Evolutionary conservation across 1,140 invertebrate genomes (phyloP).

Genomic region (Drosophila nebulosa): DNA sequence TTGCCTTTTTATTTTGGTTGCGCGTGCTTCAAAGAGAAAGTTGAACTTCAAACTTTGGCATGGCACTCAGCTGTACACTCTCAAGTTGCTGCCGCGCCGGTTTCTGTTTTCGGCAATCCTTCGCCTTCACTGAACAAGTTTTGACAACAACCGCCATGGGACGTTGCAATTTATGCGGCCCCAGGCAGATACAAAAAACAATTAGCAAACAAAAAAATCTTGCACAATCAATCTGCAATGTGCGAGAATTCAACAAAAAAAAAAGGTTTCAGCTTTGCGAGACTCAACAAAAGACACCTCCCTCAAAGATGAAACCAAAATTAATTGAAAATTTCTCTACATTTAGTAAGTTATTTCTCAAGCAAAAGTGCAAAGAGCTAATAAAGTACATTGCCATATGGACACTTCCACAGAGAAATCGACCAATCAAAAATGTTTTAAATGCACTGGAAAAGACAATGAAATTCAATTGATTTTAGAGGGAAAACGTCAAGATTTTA

Average conservation of each 20-base stretch:
- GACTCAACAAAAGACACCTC: too few relatives aligned
- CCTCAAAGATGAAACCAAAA: too few relatives aligned
- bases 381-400: too few relatives aligned
- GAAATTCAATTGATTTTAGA: too few relatives aligned
- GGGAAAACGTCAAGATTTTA: too few relatives aligned
- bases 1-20: neutral
- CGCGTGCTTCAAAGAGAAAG: constrained; percentile 19
- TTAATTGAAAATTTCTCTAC: too few relatives aligned
- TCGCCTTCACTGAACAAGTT: constrained; percentile 17
- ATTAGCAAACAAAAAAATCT: constrained; percentile 17
- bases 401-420: too few relatives aligned
- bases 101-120: constrained; percentile 13
- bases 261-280: neutral
- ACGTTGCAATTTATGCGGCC: constrained; percentile 14
- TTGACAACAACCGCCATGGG: constrained; percentile 2
- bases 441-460: too few relatives aligned
- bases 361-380: too few relatives aligned
- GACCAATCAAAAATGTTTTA: too few relatives aligned
- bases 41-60: constrained; percentile 35
- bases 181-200: constrained; percentile 8
- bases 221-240: constrained; percentile 20
- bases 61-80: constrained; percentile 44
- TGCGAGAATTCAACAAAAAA: neutral
- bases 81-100: constrained; percentile 8
- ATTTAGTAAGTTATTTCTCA: too few relatives aligned